A percentile compares a stretch with the other conserved stretches of the same genome.
These are phyloP conservation scores for Microtus pennsylvanicus DNA, from an alignment of 2,113 vertebrate genomes.

Conservation along the genomic window DNA sequence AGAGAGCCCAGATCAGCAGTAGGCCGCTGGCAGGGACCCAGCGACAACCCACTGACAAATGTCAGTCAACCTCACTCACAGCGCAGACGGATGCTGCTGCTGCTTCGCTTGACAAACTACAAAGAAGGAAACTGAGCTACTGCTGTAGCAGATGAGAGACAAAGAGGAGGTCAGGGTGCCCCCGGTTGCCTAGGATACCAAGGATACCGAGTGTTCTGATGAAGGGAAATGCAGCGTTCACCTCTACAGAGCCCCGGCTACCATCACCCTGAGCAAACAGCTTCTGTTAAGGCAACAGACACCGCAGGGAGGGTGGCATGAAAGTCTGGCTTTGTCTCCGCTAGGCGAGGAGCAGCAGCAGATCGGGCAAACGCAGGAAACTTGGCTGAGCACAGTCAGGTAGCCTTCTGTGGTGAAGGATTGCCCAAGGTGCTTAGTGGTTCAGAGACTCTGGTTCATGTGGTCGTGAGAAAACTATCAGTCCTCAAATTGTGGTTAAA, in stretches of 20 bases:
- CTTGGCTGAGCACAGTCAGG: neutral
- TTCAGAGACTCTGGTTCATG: neutral
- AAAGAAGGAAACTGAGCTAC: neutral
- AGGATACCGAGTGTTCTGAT: neutral
- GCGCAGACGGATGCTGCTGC: neutral
- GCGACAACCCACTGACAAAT: neutral
- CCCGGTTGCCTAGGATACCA: neutral
- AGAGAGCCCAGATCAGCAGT: neutral
- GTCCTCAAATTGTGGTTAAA: neutral
- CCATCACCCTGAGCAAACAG: neutral
- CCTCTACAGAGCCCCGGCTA: neutral
- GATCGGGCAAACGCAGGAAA: too few species aligned
- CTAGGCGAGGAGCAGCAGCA: rapidly evolving
- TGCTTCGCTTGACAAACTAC: neutral
- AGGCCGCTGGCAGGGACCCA: neutral
- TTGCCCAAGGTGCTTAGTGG: neutral
- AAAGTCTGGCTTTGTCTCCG: rapidly evolving
- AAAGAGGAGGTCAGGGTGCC: neutral
- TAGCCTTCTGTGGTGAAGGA: neutral
- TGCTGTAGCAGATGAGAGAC: neutral
- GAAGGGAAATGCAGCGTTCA: neutral
- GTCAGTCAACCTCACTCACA: neutral
- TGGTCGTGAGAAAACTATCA: neutral
- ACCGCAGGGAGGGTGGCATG: rapidly evolving
- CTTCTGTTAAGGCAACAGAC: neutral